Conservation (phyloP, 2,888 invertebrate species). For the Ichneumoninae sp. region DNA sequence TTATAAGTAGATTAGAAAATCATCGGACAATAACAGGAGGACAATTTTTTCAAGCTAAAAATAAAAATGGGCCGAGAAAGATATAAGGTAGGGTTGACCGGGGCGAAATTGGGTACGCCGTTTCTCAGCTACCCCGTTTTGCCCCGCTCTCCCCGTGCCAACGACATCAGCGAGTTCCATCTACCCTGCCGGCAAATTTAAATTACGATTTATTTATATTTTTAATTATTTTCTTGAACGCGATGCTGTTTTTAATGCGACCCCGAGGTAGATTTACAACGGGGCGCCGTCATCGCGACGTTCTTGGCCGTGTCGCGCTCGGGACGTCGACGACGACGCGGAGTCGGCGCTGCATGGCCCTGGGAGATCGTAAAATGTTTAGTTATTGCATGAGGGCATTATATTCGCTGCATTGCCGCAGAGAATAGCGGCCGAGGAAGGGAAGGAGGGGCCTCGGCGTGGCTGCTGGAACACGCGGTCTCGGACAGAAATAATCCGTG, state of each 20-base stretch:
- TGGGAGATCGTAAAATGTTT: conserved; percentile 75
- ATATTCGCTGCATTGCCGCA: conserved; percentile 59
- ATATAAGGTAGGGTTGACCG: background rate
- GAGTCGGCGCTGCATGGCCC: conserved; percentile 65
- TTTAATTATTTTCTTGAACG: conserved; percentile 4
- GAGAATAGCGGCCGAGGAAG: conserved; percentile 1
- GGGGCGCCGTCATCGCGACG: conserved; percentile 60
- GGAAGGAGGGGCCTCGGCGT: background rate
- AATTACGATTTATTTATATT: conserved; percentile 12
- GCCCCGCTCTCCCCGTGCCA: background rate
- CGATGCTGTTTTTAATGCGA: background rate
- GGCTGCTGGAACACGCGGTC: conserved; percentile 65
- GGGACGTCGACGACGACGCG: conserved; percentile 38
- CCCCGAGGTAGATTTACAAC: conserved; percentile 47
- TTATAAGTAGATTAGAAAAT: background rate
- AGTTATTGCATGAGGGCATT: conserved; percentile 73
- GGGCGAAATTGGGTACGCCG: background rate
- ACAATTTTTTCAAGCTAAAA: background rate
- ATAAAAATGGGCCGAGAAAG: background rate
- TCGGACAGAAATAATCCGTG: conserved; percentile 78
- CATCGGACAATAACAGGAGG: background rate
- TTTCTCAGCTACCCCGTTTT: background rate
- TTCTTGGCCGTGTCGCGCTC: background rate
- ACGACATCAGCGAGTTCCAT: background rate
- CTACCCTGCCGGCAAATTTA: background rate